Conservation (phyloP, 2,113 vertebrate species). For the Megaleporinus macrocephalus region DNA sequence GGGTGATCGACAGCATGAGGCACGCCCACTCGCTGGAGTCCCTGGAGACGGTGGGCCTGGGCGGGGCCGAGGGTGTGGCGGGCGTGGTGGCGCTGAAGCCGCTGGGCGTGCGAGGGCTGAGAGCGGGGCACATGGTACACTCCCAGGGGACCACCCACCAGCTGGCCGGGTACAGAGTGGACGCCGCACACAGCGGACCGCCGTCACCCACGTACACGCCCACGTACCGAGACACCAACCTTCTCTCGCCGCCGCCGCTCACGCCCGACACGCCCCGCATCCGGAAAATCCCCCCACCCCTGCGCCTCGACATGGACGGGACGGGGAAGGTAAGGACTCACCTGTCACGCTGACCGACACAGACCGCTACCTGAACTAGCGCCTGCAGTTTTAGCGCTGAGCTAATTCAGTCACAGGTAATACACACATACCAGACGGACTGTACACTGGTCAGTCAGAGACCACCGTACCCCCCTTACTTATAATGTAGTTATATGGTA, state of each 20-base stretch:
- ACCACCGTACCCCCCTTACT: too few relatives aligned
- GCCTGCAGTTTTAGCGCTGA: too few relatives aligned
- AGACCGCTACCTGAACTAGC: too few relatives aligned
- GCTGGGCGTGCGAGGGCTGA: conserved; percentile 37
- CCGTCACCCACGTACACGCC: conserved; percentile 50
- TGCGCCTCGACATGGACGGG: conserved; percentile 59
- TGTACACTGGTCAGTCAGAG: too few relatives aligned
- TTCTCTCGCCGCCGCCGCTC: conserved; percentile 39
- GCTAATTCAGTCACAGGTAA: too few relatives aligned
- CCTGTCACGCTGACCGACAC: too few relatives aligned
- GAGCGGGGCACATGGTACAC: conserved; percentile 52
- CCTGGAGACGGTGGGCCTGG: conserved; percentile 71
- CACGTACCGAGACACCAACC: conserved; percentile 54
- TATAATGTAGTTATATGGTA: too few relatives aligned
- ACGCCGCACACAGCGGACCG: conserved; percentile 48
- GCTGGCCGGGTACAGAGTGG: conserved; percentile 47
- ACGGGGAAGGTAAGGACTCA: conserved; percentile 58
- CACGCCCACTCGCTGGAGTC: conserved; percentile 87
- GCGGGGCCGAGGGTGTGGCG: conserved; percentile 28
- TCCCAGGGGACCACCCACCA: conserved; percentile 64
- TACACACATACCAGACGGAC: too few relatives aligned
- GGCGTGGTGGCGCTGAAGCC: conserved; percentile 51
- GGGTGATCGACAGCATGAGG: conserved; percentile 78
- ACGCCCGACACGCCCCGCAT: conserved; percentile 28
- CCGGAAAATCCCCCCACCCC: conserved; percentile 65